These are phyloP conservation scores for Salvator merianae DNA, from an alignment of 2,113 vertebrate genomes.

Conservation along the genomic window DNA sequence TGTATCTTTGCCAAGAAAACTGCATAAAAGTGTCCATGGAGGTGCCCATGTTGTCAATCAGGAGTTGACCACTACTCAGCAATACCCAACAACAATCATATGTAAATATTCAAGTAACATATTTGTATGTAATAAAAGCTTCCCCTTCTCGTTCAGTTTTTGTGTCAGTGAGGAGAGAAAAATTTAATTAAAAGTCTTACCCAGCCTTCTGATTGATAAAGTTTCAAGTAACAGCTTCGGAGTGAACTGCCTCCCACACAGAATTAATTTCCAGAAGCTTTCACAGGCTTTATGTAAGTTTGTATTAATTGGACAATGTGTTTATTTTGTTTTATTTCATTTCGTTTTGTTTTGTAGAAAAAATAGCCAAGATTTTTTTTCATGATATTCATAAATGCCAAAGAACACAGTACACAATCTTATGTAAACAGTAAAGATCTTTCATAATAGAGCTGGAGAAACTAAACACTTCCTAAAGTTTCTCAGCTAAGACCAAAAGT, in stretches of 20 bases:
- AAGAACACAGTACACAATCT: conserved; percentile 34
- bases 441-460: neutral
- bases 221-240: conserved; percentile 70
- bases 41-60: too few species aligned
- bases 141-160: conserved; percentile 28
- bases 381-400: conserved; percentile 30
- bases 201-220: conserved; percentile 59
- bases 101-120: conserved; percentile 34
- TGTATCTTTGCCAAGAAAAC: too few species aligned
- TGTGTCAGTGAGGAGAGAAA: conserved; percentile 35
- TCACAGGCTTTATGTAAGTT: conserved; percentile 67
- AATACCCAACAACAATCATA: neutral
- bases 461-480: too few species aligned
- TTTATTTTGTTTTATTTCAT: conserved; percentile 11
- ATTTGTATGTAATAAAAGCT: conserved; percentile 55
- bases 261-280: conserved; percentile 54
- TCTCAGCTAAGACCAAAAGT: too few species aligned
- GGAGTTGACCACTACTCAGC: too few species aligned
- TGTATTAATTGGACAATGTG: conserved; percentile 55
- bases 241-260: conserved; percentile 65
- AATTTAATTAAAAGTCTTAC: conserved; percentile 69
- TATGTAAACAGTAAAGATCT: conserved; percentile 5
- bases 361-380: neutral
- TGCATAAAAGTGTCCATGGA: too few species aligned
- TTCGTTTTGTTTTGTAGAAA: neutral